These are phyloP conservation scores for Rhinichthys osculus DNA, from an alignment of 2,797 vertebrate species.

Conservation along the genomic window DNA sequence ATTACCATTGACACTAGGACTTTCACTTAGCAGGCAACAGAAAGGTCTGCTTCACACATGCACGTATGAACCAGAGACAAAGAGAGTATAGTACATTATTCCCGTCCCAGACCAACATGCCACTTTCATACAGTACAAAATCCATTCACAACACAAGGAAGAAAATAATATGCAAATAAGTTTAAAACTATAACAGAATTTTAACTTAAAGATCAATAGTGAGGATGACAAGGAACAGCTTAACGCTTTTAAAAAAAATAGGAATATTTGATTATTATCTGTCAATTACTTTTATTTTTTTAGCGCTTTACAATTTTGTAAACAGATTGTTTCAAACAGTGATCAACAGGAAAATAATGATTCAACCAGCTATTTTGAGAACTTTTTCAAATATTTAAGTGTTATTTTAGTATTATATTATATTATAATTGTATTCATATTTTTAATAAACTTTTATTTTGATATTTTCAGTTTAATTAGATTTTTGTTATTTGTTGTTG, in stretches of 20 bases:
- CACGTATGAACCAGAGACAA: constrained; percentile 66
- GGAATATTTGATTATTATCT: not conserved
- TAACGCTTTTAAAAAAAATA: not conserved
- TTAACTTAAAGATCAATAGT: constrained; percentile 1
- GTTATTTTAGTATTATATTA: not conserved
- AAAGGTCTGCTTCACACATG: constrained; percentile 5
- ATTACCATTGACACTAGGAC: constrained; percentile 15
- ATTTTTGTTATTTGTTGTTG: not conserved
- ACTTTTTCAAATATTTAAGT: not conserved
- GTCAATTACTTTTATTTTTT: not conserved
- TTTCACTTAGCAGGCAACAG: not conserved
- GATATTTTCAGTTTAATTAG: not conserved
- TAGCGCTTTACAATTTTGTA: not conserved
- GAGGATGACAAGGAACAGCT: not conserved
- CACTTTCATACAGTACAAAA: constrained; percentile 48
- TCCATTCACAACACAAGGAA: constrained; percentile 50
- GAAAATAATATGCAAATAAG: constrained; percentile 31
- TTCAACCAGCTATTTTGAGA: not conserved
- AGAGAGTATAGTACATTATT: constrained; percentile 23
- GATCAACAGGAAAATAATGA: not conserved
- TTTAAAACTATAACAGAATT: not conserved
- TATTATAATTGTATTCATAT: not conserved
- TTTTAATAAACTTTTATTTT: not conserved
- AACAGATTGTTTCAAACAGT: not conserved
- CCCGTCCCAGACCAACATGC: constrained; percentile 65